phyloP scores from a whole-genome alignment of 1,140 invertebrate genomes.

The Uloborus diversus region DNA sequence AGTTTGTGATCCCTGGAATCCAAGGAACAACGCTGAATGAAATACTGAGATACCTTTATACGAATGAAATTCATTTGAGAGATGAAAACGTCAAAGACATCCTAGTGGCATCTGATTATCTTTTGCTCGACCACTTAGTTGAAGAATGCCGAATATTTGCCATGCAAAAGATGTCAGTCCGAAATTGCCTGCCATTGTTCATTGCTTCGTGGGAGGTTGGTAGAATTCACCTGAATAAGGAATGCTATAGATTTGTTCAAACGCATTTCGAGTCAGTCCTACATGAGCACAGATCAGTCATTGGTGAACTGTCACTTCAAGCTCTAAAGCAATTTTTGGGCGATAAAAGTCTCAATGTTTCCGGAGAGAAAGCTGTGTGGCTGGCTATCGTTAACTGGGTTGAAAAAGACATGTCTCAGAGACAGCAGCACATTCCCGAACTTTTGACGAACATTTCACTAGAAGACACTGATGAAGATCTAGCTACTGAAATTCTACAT shows the following conservation, averaged over 20 bases:
- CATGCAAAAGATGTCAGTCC: not conserved
- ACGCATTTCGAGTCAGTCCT: not conserved
- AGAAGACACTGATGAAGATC: not conserved
- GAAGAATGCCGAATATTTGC: not conserved
- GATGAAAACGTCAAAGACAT: not conserved
- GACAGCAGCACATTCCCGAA: not conserved
- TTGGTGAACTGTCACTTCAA: not conserved
- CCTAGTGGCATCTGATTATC: not conserved
- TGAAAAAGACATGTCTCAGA: not conserved
- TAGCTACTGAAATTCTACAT: no score
- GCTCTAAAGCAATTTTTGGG: no score
- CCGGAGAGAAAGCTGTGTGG: not conserved
- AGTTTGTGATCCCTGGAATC: no score
- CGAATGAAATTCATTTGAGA: no score
- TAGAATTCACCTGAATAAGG: no score
- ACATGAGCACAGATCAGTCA: not conserved
- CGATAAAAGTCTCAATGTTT: not conserved
- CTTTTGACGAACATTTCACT: not conserved
- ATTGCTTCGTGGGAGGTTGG: not conserved
- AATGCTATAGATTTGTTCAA: not conserved
- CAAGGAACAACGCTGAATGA: no score
- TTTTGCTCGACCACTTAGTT: not conserved
- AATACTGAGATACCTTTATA: no score
- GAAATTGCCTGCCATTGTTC: not conserved
- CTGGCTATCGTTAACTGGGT: not conserved